phyloP scores from a whole-genome alignment of 2,113 vertebrate species.

The Nothocercus nigrocapillus region DNA sequence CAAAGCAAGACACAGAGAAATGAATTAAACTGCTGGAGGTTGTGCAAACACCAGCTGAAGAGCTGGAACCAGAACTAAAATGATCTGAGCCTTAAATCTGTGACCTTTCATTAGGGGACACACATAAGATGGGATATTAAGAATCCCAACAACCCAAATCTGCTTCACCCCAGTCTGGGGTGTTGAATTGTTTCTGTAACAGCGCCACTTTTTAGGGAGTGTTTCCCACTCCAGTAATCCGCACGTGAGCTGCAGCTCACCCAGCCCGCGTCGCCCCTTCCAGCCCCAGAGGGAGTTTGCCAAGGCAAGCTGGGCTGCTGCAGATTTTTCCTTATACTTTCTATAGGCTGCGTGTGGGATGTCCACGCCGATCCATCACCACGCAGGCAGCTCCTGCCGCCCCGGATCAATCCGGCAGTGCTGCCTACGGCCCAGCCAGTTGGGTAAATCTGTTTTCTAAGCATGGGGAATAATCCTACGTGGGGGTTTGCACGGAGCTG shows the following conservation, averaged over 20 bases:
- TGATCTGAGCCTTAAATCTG: not conserved
- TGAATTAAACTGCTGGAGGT: not conserved
- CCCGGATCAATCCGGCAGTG: fast-evolving
- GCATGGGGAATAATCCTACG: fast-evolving
- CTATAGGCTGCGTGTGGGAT: not conserved
- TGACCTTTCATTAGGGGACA: not conserved
- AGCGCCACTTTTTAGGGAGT: fast-evolving
- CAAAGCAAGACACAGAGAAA: fast-evolving
- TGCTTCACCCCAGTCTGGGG: fast-evolving
- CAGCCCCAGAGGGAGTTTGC: not conserved
- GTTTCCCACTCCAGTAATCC: fast-evolving
- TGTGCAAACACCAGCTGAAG: not conserved
- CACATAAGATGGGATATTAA: not conserved
- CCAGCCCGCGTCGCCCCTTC: fast-evolving
- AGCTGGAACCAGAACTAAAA: not conserved
- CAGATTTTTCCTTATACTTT: not conserved
- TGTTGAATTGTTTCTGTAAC: not conserved
- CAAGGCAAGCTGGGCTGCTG: not conserved
- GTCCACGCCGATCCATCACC: not conserved
- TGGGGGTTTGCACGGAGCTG: not conserved
- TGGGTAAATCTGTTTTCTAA: not conserved
- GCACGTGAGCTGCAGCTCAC: fast-evolving
- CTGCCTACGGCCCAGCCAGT: not conserved
- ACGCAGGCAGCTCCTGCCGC: not conserved
- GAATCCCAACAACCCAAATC: not conserved